These are phyloP conservation scores for Epizoanthus illoricatus DNA, from an alignment of 92 coral and sea anemone genomes.

Conservation along the genomic window DNA sequence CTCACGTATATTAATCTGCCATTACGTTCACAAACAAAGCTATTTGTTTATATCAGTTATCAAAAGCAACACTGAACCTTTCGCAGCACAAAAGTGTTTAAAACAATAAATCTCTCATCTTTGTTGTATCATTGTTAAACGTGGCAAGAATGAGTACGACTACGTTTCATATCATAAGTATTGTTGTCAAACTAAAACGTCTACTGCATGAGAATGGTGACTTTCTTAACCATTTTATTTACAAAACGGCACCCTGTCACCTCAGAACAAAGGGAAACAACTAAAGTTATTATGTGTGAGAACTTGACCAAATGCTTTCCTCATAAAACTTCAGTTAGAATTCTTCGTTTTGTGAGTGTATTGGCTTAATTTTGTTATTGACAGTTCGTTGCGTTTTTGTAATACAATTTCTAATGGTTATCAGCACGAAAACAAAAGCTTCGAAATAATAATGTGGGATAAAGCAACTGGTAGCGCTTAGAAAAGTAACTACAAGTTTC, in stretches of 20 bases:
- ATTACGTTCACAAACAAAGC: neutral
- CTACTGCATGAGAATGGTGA: neutral
- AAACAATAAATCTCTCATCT: neutral
- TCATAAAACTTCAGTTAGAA: neutral
- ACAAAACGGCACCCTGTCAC: constrained; percentile 20
- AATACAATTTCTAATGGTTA: neutral
- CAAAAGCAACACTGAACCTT: neutral
- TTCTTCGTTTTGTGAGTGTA: neutral
- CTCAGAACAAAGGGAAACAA: neutral
- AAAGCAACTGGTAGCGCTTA: constrained; percentile 8
- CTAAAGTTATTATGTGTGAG: constrained; percentile 15
- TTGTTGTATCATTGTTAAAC: neutral
- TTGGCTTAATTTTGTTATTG: constrained; percentile 13
- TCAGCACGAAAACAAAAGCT: constrained; percentile 17
- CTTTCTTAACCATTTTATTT: neutral
- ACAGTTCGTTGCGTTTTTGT: constrained; percentile 8
- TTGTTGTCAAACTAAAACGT: neutral
- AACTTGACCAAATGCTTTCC: constrained; percentile 28
- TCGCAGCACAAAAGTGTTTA: neutral
- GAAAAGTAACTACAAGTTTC: neutral
- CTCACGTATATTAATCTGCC: neutral
- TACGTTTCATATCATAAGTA: constrained; percentile 5
- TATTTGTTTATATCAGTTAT: neutral
- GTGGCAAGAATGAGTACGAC: neutral
- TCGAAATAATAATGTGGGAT: constrained; percentile 10